Percentiles rank a stretch among this genome's conserved stretches.
These are phyloP conservation scores for human DNA, from an alignment of 2,113 vertebrate species.

Conservation along the genomic window GRCh38 chr13:50809501-50810000, in stretches of 20 bases:
- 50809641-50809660: constrained; percentile 43
- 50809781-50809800: background rate
- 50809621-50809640: constrained; percentile 35
- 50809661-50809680: constrained; percentile 65
- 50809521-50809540: background rate
- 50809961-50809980: rapidly evolving
- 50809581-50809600: constrained; percentile 19
- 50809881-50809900: constrained; percentile 32
- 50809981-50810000: background rate
- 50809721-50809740: constrained; percentile 65
- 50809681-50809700: constrained; percentile 4
- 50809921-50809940: background rate
- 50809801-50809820: constrained; percentile 40
- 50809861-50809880: constrained; percentile 45
- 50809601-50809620: background rate
- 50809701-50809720: constrained; percentile 5
- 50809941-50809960: background rate
- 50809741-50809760: constrained; percentile 55
- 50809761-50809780: constrained; percentile 18
- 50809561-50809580: background rate
- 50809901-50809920: constrained; percentile 41
- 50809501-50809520: constrained; percentile 49
- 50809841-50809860: constrained; percentile 72
- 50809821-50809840: constrained; percentile 49
- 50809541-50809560: constrained; percentile 59